Evolutionary conservation across 2,113 vertebrate genomes (phyloP).

Genomic region (Danio rerio): DNA sequence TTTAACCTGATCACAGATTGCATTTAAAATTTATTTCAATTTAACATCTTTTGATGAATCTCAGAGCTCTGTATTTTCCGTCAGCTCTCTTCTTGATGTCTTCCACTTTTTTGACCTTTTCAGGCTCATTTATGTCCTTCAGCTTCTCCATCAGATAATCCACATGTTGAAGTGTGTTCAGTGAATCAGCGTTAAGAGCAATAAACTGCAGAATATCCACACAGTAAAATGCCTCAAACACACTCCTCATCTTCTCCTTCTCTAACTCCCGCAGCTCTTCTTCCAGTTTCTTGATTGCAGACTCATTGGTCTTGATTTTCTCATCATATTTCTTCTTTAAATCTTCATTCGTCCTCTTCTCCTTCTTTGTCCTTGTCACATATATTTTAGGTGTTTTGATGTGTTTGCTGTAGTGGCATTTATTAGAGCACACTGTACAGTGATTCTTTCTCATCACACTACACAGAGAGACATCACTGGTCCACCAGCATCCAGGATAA

Average conservation of each 20-base stretch:
- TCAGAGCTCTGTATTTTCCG: neutral
- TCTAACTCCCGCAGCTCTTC: neutral
- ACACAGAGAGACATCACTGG: rapidly evolving
- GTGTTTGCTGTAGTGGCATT: neutral
- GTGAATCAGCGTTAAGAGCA: neutral
- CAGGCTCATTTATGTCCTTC: neutral
- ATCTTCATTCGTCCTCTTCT: neutral
- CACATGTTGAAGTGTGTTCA: rapidly evolving
- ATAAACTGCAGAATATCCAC: neutral
- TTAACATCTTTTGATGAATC: neutral
- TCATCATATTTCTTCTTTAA: neutral
- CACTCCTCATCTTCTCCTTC: neutral
- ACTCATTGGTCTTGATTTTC: rapidly evolving
- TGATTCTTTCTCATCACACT: rapidly evolving
- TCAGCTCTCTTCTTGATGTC: conserved; percentile 36
- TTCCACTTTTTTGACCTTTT: neutral
- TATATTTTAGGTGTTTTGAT: neutral
- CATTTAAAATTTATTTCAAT: too few species aligned
- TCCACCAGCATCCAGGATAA: neutral
- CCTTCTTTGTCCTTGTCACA: neutral
- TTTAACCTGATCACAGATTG: too few species aligned
- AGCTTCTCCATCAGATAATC: neutral
- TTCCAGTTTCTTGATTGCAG: rapidly evolving
- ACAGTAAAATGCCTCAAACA: neutral
- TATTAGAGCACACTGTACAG: neutral